Evolutionary conservation across 2,888 invertebrate species (phyloP).

Genomic region (Drosophila maculinotata): DNA sequence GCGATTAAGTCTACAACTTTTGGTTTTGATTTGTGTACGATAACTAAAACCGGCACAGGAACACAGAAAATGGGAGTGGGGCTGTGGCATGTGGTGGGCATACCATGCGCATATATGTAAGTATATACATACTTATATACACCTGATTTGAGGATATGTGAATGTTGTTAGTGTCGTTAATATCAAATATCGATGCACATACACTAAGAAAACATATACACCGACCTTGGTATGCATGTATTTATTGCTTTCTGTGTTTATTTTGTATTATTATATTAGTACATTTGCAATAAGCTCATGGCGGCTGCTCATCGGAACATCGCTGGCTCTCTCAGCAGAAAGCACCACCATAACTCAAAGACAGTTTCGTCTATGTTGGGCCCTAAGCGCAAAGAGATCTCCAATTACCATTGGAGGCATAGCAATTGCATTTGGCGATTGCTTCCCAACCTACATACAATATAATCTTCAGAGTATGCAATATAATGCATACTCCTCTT

Average conservation of each 20-base stretch:
- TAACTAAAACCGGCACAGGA: constrained; percentile 6
- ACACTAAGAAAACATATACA: constrained; percentile 81
- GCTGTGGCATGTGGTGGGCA: constrained; percentile 8
- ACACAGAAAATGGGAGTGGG: not conserved
- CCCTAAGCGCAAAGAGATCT: constrained; percentile 62
- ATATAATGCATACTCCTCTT: constrained; percentile 21
- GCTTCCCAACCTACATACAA: constrained; percentile 41
- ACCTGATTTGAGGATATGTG: constrained; percentile 5
- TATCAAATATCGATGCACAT: constrained; percentile 68
- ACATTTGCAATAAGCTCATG: constrained; percentile 50
- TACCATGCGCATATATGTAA: constrained; percentile 9
- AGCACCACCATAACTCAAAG: constrained; percentile 84
- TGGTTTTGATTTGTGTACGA: constrained; percentile 4
- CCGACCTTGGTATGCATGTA: constrained; percentile 21
- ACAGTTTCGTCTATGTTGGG: constrained; percentile 79
- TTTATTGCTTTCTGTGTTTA: constrained; percentile 76
- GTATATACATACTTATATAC: constrained; percentile 11
- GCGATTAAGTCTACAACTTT: constrained; percentile 7
- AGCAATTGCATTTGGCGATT: constrained; percentile 30
- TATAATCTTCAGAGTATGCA: constrained; percentile 25
- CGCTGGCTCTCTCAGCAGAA: constrained; percentile 82
- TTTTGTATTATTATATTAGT: constrained; percentile 60
- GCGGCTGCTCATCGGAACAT: constrained; percentile 59
- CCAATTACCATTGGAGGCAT: constrained; percentile 25
- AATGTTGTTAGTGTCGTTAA: constrained; percentile 21